These are phyloP conservation scores for Megaleporinus macrocephalus DNA, from an alignment of 2,113 vertebrate genomes.

Conservation along the genomic window DNA sequence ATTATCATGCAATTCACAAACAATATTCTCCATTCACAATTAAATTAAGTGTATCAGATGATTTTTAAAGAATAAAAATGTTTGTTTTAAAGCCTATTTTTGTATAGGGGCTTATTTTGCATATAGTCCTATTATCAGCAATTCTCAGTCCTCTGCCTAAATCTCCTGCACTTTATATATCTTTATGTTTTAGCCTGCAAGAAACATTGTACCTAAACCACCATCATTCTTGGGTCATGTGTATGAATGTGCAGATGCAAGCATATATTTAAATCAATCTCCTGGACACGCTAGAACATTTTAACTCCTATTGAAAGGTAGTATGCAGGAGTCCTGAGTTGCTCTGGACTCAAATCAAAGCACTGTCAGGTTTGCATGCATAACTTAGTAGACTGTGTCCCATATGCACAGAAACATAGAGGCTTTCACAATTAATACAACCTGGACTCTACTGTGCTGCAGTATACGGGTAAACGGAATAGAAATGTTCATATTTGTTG, in stretches of 20 bases:
- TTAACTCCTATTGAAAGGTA: slow-evolving; percentile 66
- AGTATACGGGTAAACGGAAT: not conserved
- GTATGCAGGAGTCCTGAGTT: slow-evolving; percentile 66
- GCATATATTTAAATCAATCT: slow-evolving; percentile 62
- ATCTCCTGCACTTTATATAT: too few species aligned
- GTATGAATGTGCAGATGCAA: slow-evolving; percentile 55
- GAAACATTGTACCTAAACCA: slow-evolving; percentile 55
- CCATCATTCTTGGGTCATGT: slow-evolving; percentile 50
- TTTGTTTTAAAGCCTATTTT: too few species aligned
- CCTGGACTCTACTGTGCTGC: not conserved
- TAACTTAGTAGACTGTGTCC: slow-evolving; percentile 8
- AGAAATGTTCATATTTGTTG: not conserved
- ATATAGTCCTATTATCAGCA: too few species aligned
- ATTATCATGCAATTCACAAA: too few species aligned
- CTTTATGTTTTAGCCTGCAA: slow-evolving; percentile 45
- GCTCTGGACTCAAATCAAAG: slow-evolving; percentile 67
- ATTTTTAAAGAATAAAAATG: too few species aligned
- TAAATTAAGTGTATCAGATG: too few species aligned
- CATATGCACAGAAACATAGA: slow-evolving; percentile 55
- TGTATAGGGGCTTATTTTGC: too few species aligned
- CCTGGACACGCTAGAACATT: slow-evolving; percentile 60
- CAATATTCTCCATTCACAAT: too few species aligned
- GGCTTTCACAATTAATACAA: slow-evolving; percentile 2
- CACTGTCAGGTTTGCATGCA: slow-evolving; percentile 56
- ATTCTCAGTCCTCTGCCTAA: too few species aligned